Evolutionary conservation across 1,140 invertebrate genomes (phyloP).

Genomic region (Drosophila gunungcola): DNA sequence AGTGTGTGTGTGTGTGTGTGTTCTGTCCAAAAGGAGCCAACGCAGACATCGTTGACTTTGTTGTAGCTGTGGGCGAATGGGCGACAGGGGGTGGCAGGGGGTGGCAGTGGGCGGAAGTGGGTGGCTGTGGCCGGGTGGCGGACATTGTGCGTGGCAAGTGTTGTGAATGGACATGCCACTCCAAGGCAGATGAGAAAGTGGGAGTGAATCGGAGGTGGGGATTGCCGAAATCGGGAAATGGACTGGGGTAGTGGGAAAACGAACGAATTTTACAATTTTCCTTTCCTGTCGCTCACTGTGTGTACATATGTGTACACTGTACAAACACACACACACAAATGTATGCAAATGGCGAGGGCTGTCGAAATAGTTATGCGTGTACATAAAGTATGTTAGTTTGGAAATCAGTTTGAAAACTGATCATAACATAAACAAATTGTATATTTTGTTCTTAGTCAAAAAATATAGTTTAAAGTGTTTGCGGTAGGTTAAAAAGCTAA

Average conservation of each 20-base stretch:
- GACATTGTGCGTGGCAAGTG: conserved; percentile 74
- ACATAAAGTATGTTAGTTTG: too few species aligned
- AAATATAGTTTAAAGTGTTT: too few species aligned
- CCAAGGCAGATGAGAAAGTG: conserved; percentile 16
- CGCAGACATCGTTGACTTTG: conserved; percentile 56
- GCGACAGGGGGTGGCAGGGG: background rate
- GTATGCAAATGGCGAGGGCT: conserved; percentile 18
- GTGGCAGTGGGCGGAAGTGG: background rate
- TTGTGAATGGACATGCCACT: conserved; percentile 73
- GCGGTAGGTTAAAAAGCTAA: too few species aligned
- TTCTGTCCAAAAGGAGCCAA: conserved; percentile 48
- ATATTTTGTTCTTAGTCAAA: too few species aligned
- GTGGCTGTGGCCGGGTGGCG: conserved; percentile 6
- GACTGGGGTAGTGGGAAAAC: conserved; percentile 22
- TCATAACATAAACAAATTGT: too few species aligned
- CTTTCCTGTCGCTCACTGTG: conserved; percentile 24
- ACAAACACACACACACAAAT: conserved; percentile 2
- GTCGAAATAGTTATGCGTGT: background rate
- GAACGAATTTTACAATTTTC: conserved; percentile 75
- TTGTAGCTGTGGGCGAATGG: background rate
- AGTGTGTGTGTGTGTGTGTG: conserved; percentile 32
- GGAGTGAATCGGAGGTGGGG: conserved; percentile 3
- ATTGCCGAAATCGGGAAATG: background rate
- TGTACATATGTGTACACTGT: conserved; percentile 2
- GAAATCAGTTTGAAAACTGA: too few species aligned